Base-by-base conservation (phyloP, 2,113 vertebrate species). In the Gambusia holbrooki region DNA sequence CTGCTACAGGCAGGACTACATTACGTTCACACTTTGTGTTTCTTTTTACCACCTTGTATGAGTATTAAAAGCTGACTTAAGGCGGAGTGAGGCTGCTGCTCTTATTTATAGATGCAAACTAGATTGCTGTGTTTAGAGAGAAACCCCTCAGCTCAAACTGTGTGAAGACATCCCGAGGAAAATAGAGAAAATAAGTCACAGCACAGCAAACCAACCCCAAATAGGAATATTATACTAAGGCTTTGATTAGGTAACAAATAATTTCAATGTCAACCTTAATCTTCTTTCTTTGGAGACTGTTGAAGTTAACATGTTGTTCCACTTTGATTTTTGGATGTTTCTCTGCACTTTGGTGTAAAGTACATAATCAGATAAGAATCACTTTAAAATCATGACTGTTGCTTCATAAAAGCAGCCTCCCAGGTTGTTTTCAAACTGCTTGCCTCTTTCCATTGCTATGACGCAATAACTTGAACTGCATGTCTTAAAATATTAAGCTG, bases 141-240 rank as follows among this genome's bases (percentile, higher is more conserved):
- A 71, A 84, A 88, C 86, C 71, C 70, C 62, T 81, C 15, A 58
- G 54, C 25, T 81, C 69, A 48, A 48, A 62, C 62, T 81, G 69
- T 82, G 74, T 84, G 70, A 85, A 89, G 74, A 79, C 81, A 77
- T 78, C 71, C 54, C n/a, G 30, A 73, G 37, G 27, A n/a, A 71
- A 22, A 63, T 33, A 58, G 62, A 76, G 62, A 51, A 45, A 19
- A 73, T 25, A 60, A 75, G 62, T 45, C 2, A 48, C 42, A 74
- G 60, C 54, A 76, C 29, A 71, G 45, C 32, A 75, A 58, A 3
- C 22, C 22, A 17, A 48, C 19, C 4, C 45, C 62, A 62, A 5
- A 28, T 28, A 28, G 27, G 28, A 11, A 48, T 22, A 71, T 64
- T 22, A 73, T 15, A 54, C 40, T 45, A 76, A 68, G 71, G 40